These are phyloP conservation scores for Cyprinodon variegatus DNA, from an alignment of 2,113 vertebrate genomes.

Conservation along the genomic window DNA sequence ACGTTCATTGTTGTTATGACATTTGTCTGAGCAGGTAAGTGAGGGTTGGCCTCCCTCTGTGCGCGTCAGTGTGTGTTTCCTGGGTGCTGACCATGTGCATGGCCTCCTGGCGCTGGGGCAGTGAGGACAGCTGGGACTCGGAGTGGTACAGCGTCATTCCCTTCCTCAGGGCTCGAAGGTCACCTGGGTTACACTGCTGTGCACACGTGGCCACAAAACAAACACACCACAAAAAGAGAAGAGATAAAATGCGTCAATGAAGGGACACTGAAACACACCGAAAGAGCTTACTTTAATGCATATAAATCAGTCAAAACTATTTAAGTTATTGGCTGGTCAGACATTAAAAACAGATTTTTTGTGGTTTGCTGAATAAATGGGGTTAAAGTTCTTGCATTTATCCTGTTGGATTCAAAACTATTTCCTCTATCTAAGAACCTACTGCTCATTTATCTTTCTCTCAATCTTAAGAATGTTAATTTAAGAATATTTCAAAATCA, in stretches of 20 bases:
- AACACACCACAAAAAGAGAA: constrained; percentile 28
- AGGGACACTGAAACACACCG: neutral
- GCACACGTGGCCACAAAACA: constrained; percentile 30
- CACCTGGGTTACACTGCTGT: constrained; percentile 86
- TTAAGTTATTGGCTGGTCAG: neutral
- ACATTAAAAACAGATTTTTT: too few relatives aligned
- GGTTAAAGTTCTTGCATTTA: too few relatives aligned
- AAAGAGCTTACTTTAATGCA: neutral
- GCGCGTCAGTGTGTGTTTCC: constrained; percentile 10
- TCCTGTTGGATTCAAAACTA: too few relatives aligned
- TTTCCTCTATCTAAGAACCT: too few relatives aligned
- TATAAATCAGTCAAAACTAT: neutral
- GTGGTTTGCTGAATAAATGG: too few relatives aligned
- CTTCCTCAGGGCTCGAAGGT: constrained; percentile 90
- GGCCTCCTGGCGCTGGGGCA: constrained; percentile 89
- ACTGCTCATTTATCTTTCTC: too few relatives aligned
- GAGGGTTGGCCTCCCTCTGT: neutral
- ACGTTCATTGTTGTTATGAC: neutral
- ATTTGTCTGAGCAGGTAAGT: neutral
- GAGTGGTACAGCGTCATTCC: constrained; percentile 92
- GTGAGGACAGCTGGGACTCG: constrained; percentile 90
- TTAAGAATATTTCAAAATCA: too few relatives aligned
- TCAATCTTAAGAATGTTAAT: too few relatives aligned
- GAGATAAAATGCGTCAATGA: constrained; percentile 2
- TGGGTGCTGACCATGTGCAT: constrained; percentile 86